A percentile compares a stretch with the other conserved stretches of the same genome.
phyloP scores from a whole-genome alignment of 2,113 vertebrate genomes.

The Colinus virginianus region DNA sequence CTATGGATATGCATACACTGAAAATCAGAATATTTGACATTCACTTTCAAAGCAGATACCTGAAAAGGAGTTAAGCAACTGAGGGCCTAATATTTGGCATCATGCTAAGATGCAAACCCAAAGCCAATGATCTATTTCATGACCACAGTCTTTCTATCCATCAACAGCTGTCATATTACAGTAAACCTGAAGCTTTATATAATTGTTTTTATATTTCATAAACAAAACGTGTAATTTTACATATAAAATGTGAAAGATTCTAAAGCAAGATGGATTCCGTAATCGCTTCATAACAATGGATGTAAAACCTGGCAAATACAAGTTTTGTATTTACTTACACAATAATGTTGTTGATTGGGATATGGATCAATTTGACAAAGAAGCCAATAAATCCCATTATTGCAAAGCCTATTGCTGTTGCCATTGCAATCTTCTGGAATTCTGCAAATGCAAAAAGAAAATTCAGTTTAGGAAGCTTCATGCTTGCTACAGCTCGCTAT shows the following conservation, averaged over 20 bases:
- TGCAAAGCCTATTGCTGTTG: conserved; percentile 98
- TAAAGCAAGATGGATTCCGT: fast-evolving
- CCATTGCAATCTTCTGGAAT: conserved; percentile 99
- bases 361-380: conserved; percentile 88
- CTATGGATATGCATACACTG: not conserved
- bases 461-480: not conserved
- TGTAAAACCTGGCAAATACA: not conserved
- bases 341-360: conserved; percentile 96
- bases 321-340: conserved; percentile 87
- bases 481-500: not conserved
- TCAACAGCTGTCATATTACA: not conserved
- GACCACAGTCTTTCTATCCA: not conserved
- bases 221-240: too few species aligned
- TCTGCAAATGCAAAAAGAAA: conserved; percentile 77
- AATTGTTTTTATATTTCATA: too few species aligned
- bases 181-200: not conserved
- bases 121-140: not conserved
- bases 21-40: fast-evolving
- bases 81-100: not conserved
- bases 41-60: not conserved
- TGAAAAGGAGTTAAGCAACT: not conserved
- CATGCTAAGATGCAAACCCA: not conserved
- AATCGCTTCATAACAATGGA: not conserved
- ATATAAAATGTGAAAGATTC: not conserved
- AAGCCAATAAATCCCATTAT: conserved; percentile 99